phyloP scores from a whole-genome alignment of 2,113 vertebrate species.

The Pomatostomus ruficeps region DNA sequence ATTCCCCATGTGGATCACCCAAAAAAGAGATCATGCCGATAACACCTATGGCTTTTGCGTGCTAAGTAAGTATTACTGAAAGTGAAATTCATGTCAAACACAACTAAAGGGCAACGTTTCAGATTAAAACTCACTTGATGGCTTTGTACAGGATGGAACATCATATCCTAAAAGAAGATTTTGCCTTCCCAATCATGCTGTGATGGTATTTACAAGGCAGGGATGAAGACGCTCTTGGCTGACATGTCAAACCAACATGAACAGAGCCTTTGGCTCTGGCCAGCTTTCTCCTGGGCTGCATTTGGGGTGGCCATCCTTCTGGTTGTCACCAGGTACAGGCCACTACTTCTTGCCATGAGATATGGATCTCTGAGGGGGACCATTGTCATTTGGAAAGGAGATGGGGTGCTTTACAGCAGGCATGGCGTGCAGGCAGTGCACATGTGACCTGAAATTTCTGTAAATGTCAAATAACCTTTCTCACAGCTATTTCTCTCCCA shows the following conservation, averaged over 20 bases:
- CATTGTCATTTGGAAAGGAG: neutral
- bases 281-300: neutral
- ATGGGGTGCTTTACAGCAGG: neutral
- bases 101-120: neutral
- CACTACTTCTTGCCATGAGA: neutral
- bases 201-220: neutral
- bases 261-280: neutral
- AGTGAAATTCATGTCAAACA: neutral
- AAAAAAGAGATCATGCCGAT: neutral
- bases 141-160: neutral
- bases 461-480: neutral
- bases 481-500: neutral
- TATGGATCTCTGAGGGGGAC: neutral
- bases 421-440: too few relatives aligned
- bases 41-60: neutral
- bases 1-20: conserved; percentile 43
- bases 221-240: neutral
- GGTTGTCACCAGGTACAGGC: neutral
- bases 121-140: neutral
- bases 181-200: neutral
- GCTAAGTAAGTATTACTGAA: neutral
- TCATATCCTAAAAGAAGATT: conserved; percentile 18
- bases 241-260: neutral
- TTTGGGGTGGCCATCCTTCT: neutral
- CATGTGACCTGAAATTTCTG: neutral